These are phyloP conservation scores for Tychaedon coryphoeus DNA, from an alignment of 2,113 vertebrate species.

Conservation along the genomic window DNA sequence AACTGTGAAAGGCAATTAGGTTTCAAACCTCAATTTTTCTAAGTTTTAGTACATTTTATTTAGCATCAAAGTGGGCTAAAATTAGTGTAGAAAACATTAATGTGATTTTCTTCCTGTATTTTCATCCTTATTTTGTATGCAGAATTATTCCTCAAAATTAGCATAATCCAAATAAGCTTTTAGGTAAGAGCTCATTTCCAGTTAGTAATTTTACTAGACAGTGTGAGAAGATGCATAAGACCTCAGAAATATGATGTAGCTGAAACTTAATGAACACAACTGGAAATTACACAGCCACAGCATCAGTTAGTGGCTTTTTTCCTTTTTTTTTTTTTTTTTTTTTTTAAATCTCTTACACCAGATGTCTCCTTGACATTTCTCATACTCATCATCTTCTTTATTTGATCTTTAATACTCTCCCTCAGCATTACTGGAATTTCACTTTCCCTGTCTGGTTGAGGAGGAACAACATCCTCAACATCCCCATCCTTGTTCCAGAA, in stretches of 20 bases:
- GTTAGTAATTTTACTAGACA: background rate
- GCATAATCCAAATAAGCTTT: slow-evolving; percentile 21
- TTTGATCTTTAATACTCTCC: background rate
- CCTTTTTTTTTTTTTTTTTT: background rate
- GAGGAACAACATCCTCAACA: background rate
- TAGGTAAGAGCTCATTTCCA: slow-evolving; percentile 11
- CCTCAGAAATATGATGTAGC: background rate
- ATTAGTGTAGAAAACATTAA: background rate
- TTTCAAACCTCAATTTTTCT: background rate
- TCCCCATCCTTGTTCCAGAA: background rate
- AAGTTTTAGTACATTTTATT: background rate
- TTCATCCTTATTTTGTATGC: background rate
- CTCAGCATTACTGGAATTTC: background rate
- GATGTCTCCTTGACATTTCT: background rate
- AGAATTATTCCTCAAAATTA: background rate
- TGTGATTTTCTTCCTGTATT: background rate
- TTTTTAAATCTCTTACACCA: background rate
- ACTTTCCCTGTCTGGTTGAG: background rate
- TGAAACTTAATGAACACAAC: background rate
- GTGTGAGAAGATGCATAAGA: background rate
- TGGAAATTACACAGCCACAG: background rate
- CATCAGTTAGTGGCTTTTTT: background rate
- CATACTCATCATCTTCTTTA: background rate
- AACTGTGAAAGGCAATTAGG: background rate
- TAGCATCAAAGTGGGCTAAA: background rate